Evolutionary conservation across 2,888 invertebrate genomes (phyloP), one percentile per base, ranked within the genome.

Genomic region (Patella caerulea): DNA sequence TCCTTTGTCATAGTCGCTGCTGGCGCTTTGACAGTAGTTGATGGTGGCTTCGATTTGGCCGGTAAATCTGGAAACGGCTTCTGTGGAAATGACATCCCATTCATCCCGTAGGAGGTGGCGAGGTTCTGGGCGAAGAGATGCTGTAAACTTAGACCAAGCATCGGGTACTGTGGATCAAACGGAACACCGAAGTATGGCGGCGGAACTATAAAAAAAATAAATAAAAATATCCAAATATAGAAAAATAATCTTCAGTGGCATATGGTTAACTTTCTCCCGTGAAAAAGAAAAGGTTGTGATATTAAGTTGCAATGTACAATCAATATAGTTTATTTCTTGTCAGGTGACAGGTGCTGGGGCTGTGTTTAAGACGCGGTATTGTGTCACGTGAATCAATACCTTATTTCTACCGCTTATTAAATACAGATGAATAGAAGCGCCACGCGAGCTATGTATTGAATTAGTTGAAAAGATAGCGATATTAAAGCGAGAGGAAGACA

Each of bases 1-100:
- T 65, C 65, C 24, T 65, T 65, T 65, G 65, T 65, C 65, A 65
- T 65, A 14, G 65, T 65, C 19, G 65, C 65, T 65, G 65, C 65
- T 24, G 65, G 65, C 65, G 65, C 19, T 65, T 65, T 65, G 19
- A 65, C 19, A 65, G 19, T 65, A 9, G 45, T 45, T 7, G 45
- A 9, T 45, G 45, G 45, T 3, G 19, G 65, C 24, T 65, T 65
- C 11, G 19, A 12, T 65, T 24, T 12, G 19, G 65, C 19, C 19
- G 19, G 24, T 65, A 65, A 65, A 65, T 65, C 65, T 24, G 65
- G 65, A 19, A 24, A 65, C 19, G 65, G 19, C 19, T 65, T 65
- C 19, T 19, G 65, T 19, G 65, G 65, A 24, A 65, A 14, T 65
- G 65, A 65, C 14, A 65, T 24, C 24, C 65, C 65, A 65, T 65